phyloP scores from a whole-genome alignment of 2,113 vertebrate genomes.

The Pogona vitticeps region DNA sequence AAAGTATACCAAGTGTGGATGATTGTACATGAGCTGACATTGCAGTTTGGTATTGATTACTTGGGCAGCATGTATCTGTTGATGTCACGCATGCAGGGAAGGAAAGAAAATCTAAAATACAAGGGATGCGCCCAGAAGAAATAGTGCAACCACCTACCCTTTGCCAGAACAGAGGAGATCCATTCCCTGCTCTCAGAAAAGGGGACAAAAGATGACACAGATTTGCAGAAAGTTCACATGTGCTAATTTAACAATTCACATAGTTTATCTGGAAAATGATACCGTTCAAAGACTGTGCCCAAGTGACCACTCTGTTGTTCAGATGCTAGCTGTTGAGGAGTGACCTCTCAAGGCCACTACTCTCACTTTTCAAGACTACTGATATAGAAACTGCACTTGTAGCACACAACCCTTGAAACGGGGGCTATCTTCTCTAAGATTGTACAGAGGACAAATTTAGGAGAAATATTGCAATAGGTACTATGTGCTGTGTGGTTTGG shows the following conservation, averaged over 20 bases:
- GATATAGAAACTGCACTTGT: neutral
- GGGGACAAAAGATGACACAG: neutral
- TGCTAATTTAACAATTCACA: neutral
- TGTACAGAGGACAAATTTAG: neutral
- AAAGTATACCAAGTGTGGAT: neutral
- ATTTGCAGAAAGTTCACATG: neutral
- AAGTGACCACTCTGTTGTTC: neutral
- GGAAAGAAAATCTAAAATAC: neutral
- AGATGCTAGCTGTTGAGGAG: neutral
- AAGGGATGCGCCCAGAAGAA: neutral
- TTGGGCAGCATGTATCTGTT: neutral
- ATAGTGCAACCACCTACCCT: neutral
- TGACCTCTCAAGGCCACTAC: neutral
- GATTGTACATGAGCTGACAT: neutral
- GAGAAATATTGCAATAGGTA: neutral
- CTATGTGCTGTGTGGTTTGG: neutral
- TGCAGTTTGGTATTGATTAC: neutral
- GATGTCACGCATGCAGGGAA: neutral
- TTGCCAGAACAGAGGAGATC: neutral
- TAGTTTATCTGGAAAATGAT: neutral
- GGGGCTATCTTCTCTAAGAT: neutral
- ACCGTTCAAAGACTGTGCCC: neutral
- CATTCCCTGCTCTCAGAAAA: neutral
- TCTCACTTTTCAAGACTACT: neutral
- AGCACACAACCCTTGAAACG: neutral